Conservation (phyloP, 2,113 vertebrate species). For the Noctilio leporinus region DNA sequence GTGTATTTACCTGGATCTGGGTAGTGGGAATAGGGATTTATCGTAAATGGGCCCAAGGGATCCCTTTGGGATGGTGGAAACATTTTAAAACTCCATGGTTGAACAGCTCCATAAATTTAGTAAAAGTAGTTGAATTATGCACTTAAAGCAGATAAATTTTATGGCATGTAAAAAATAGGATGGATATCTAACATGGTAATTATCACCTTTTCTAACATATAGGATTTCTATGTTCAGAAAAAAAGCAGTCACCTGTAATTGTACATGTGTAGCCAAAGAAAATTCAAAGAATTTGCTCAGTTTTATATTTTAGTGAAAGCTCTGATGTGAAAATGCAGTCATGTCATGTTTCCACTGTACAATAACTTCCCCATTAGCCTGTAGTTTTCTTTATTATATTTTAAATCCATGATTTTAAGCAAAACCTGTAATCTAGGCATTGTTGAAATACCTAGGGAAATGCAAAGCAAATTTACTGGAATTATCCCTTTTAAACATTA, state of each 20-base stretch:
- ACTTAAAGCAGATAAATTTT: slow-evolving; percentile 25
- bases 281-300: slow-evolving; percentile 1
- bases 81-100: slow-evolving; percentile 10
- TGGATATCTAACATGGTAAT: slow-evolving; percentile 10
- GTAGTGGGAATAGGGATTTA: neutral
- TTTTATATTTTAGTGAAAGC: neutral
- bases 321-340: neutral
- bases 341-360: neutral
- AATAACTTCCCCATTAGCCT: neutral
- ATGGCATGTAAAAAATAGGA: slow-evolving; percentile 17
- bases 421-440: neutral
- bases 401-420: neutral
- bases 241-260: neutral
- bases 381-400: neutral
- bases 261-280: neutral
- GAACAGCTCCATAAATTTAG: slow-evolving; percentile 29
- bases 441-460: neutral
- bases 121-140: slow-evolving; percentile 13
- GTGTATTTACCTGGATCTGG: neutral
- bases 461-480: slow-evolving; percentile 24
- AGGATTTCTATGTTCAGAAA: neutral
- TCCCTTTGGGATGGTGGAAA: neutral
- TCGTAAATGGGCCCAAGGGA: neutral
- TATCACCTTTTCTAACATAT: neutral
- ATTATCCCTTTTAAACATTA: slow-evolving; percentile 11